These are phyloP conservation scores for Stenurella melanura DNA, from an alignment of 2,888 invertebrate genomes.

Conservation along the genomic window DNA sequence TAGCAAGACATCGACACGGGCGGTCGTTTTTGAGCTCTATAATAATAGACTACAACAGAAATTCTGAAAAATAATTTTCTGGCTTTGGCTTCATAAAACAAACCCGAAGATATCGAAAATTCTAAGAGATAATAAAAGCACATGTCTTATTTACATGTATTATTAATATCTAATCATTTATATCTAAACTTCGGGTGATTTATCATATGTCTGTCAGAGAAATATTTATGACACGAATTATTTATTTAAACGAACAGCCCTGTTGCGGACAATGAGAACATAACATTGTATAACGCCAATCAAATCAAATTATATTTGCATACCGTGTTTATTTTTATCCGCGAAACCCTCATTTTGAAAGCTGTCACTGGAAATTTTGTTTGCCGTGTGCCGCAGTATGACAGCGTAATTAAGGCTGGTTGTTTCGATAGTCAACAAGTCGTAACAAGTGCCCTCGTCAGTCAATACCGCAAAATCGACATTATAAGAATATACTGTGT, in stretches of 20 bases:
- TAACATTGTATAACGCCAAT: neutral
- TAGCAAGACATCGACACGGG: too few relatives aligned
- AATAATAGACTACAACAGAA: too few relatives aligned
- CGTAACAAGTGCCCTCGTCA: constrained; percentile 31
- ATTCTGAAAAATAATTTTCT: too few relatives aligned
- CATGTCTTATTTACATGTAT: too few relatives aligned
- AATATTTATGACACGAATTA: neutral
- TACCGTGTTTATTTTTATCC: constrained; percentile 23
- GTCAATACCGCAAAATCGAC: constrained; percentile 21
- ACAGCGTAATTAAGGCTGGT: constrained; percentile 32
- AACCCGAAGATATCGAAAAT: too few relatives aligned
- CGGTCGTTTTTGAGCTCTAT: too few relatives aligned
- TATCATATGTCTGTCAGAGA: neutral
- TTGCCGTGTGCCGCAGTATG: constrained; percentile 13
- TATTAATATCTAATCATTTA: too few relatives aligned
- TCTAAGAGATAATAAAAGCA: too few relatives aligned
- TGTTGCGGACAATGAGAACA: constrained; percentile 2
- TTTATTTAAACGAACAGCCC: neutral
- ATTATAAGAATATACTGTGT: constrained; percentile 17
- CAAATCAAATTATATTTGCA: constrained; percentile 5
- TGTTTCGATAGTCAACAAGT: constrained; percentile 35
- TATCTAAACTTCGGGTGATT: too few relatives aligned
- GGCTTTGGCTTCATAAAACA: too few relatives aligned
- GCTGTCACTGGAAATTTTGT: constrained; percentile 9
- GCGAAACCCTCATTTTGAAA: constrained; percentile 8